Base-by-base conservation (phyloP, 2,113 vertebrate genomes). In the Hydrolagus affinis region DNA sequence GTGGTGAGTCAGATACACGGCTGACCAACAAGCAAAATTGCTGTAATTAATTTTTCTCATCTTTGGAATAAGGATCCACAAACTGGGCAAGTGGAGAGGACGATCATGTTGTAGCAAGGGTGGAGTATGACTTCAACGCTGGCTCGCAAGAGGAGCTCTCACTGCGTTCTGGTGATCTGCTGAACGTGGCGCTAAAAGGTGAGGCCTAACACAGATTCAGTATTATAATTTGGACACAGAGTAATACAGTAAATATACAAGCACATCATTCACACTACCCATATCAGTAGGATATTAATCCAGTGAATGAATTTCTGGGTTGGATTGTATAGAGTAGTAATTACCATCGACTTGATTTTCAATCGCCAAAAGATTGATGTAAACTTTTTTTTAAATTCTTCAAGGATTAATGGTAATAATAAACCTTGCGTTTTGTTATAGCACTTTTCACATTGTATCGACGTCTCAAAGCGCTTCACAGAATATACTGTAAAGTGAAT, bases 121-220 rank as follows among this genome's bases (percentile, higher is more conserved):
- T 94, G 44, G 97, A 99, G 88, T 99, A 96, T 74, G 96, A 98
- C 88, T 99, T 99, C 88, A 90, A 8, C 77, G 95, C 96, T 2
- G 90, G 95, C 2, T 96, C 96, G 64, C 96, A 98, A 89, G 97
- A 98, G 89, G 98, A 99, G 92, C 92, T 99, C 89, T 97, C 97
- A 87, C 87, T 98, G 88, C 94, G 88, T 87, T 94, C 95, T 80
- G 97, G 97, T 89, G 96, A 98, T 88, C 94, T 98, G 94, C 91
- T 99, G 6, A 98, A 94, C 91, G 92, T 99, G 32, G 98, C 98
- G 76, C 97, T 96, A 14, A 99, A 96, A 96, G 97, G 97, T 98
- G 91, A 90, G 12, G 17, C 80, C 83, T 0, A 1, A 30, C n/a
- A 85, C 32, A 11, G 14, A 44, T 44, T 44, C 1, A 44, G 44